Conservation (phyloP, 2,797 vertebrate species). For the Spinibarbus caldwelli region DNA sequence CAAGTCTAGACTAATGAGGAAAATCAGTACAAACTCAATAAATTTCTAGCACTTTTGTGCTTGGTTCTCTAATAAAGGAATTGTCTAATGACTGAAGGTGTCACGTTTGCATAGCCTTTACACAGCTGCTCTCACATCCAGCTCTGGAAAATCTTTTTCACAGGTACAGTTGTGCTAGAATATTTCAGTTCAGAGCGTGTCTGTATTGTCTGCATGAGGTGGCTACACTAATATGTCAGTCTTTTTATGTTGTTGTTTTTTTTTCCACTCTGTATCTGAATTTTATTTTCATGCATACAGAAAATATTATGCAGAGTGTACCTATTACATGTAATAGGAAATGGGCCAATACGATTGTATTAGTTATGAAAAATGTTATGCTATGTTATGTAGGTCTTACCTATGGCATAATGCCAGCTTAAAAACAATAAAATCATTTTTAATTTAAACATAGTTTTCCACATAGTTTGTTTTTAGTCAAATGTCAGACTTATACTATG, state of each 20-base stretch:
- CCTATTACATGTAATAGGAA: background rate
- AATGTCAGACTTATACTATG: background rate
- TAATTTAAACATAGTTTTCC: background rate
- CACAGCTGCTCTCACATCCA: background rate
- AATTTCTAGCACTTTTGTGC: background rate
- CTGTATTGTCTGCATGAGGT: background rate
- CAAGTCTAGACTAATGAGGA: slow-evolving; percentile 22
- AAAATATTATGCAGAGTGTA: background rate
- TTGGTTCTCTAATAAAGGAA: background rate
- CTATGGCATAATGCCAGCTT: background rate
- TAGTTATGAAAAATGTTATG: background rate
- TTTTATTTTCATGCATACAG: background rate
- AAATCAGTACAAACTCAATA: background rate
- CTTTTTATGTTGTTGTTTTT: background rate
- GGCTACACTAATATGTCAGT: background rate
- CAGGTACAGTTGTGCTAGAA: background rate
- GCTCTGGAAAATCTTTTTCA: background rate
- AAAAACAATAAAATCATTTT: background rate
- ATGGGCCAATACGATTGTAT: background rate
- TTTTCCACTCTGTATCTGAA: background rate
- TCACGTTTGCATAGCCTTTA: background rate
- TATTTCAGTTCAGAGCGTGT: background rate
- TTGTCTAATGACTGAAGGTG: background rate
- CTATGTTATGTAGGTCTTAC: background rate
- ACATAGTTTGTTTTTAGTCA: background rate